Conservation (phyloP, 2,888 invertebrate genomes). For the Oligia strigilis region DNA sequence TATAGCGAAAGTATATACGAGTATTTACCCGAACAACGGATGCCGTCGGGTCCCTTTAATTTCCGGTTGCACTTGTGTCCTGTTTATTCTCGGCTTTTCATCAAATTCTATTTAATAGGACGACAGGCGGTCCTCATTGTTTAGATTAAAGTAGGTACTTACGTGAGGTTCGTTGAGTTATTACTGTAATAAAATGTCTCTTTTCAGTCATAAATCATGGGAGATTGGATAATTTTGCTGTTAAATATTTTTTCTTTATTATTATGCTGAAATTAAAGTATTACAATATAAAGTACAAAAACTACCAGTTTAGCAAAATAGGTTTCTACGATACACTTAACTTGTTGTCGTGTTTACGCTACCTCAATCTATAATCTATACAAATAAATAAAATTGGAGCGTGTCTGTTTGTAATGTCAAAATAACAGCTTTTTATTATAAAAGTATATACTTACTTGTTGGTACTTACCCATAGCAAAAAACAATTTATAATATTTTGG, state of each 20-base stretch:
- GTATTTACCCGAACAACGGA: conserved; percentile 70
- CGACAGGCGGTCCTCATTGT: conserved; percentile 63
- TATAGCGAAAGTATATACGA: conserved; percentile 64
- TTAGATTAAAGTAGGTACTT: conserved; percentile 55
- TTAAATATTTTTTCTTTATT: conserved; percentile 4
- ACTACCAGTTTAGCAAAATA: not conserved
- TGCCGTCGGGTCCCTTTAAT: conserved; percentile 81
- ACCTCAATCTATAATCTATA: not conserved
- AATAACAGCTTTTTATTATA: too few species aligned
- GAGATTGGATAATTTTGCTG: conserved; percentile 44
- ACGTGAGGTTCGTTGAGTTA: conserved; percentile 51
- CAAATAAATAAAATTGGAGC: too few species aligned
- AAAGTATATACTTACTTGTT: too few species aligned
- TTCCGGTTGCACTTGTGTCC: conserved; percentile 81
- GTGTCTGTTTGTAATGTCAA: too few species aligned
- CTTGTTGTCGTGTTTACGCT: not conserved
- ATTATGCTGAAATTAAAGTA: not conserved
- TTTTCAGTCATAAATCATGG: conserved; percentile 45
- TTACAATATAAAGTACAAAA: not conserved
- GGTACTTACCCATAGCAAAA: too few species aligned
- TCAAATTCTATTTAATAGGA: conserved; percentile 71
- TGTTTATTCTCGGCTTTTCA: conserved; percentile 79
- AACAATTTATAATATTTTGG: too few species aligned
- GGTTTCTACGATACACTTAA: not conserved
- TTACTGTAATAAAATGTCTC: conserved; percentile 60